Conservation (phyloP, 2,797 vertebrate species). For the Thunnus albacares region DNA sequence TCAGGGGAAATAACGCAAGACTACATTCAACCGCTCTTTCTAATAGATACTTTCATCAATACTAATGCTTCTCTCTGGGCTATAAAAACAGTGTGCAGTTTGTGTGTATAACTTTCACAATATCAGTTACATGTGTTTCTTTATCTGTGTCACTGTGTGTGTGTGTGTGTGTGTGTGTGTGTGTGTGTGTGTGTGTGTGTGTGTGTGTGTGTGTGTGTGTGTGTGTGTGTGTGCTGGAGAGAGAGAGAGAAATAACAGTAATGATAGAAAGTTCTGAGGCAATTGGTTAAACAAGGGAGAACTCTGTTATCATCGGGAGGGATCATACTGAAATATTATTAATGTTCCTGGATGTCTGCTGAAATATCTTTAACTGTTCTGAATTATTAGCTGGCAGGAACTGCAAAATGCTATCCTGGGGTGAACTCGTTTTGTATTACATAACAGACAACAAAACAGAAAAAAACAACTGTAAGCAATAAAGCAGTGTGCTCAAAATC, state of each 20-base stretch:
- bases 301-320: conserved; percentile 14
- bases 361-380: conserved; percentile 32
- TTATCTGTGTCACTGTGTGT: background rate
- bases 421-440: conserved; percentile 22
- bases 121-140: background rate
- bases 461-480: background rate
- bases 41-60: conserved; percentile 64
- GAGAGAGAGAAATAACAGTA: background rate
- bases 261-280: background rate
- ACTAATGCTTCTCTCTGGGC: conserved; percentile 65
- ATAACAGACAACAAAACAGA: conserved; percentile 11
- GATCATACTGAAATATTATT: conserved; percentile 31
- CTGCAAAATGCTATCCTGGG: conserved; percentile 31
- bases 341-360: conserved; percentile 7
- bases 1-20: conserved; percentile 74
- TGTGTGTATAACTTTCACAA: background rate
- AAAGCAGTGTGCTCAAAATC: background rate
- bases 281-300: conserved; percentile 20
- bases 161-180: background rate
- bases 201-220: background rate
- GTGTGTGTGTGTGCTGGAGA: background rate
- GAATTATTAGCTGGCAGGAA: conserved; percentile 21
- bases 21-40: conserved; percentile 53
- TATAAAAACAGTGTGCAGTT: conserved; percentile 36
- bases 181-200: background rate